These are phyloP conservation scores for Loxodonta africana DNA, from an alignment of 2,113 vertebrate genomes.

Conservation along the genomic window DNA sequence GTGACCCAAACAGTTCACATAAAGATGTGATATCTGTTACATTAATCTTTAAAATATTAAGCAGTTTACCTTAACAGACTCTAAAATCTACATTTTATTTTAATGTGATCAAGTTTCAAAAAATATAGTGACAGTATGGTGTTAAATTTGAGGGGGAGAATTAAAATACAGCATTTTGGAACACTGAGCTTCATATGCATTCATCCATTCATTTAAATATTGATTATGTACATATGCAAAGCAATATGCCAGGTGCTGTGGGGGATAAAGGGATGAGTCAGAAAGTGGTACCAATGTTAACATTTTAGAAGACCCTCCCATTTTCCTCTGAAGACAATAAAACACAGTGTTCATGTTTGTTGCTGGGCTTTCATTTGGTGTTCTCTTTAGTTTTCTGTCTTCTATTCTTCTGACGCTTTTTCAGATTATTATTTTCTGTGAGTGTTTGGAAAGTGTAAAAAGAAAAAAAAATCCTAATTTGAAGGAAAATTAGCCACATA, in stretches of 20 bases:
- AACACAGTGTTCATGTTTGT: slow-evolving; percentile 42
- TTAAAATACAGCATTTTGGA: slow-evolving; percentile 76
- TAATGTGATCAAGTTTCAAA: slow-evolving; percentile 41
- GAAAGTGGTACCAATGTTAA: slow-evolving; percentile 67
- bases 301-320: slow-evolving; percentile 73
- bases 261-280: slow-evolving; percentile 75
- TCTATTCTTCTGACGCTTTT: slow-evolving; percentile 9
- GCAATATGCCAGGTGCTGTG: slow-evolving; percentile 73
- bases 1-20: background rate
- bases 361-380: slow-evolving; percentile 42
- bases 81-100: slow-evolving; percentile 48
- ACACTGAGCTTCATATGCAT: slow-evolving; percentile 62
- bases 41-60: slow-evolving; percentile 48
- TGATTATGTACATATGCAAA: slow-evolving; percentile 81
- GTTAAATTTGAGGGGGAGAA: slow-evolving; percentile 63
- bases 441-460: slow-evolving; percentile 16
- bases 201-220: slow-evolving; percentile 81
- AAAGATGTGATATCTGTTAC: background rate
- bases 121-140: slow-evolving; percentile 12
- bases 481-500: slow-evolving; percentile 23
- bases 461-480: background rate
- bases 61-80: background rate
- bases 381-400: slow-evolving; percentile 45
- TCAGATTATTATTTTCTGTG: slow-evolving; percentile 29
- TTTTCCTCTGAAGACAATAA: slow-evolving; percentile 53